Evolutionary conservation across 1,140 invertebrate species (phyloP).

Genomic region (Drosophila aff.): DNA sequence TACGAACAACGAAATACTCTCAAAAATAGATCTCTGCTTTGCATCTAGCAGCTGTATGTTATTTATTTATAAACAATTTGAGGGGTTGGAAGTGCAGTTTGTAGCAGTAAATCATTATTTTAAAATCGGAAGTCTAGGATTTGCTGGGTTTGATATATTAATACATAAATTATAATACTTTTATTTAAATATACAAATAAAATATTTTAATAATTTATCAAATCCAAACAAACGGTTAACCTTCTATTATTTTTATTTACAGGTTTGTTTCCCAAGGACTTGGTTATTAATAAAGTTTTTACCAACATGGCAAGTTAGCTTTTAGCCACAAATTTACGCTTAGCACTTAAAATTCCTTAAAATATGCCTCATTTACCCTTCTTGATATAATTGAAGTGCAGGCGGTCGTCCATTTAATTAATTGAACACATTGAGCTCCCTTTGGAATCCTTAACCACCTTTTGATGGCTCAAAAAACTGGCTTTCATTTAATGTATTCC

Average conservation of each 20-base stretch:
- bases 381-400: not conserved
- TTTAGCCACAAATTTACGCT: not conserved
- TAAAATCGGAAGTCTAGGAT: no score
- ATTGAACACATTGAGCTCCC: not conserved
- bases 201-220: not conserved
- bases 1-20: constrained; percentile 23
- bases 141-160: not conserved
- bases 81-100: constrained; percentile 19
- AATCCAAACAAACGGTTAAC: not conserved
- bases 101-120: constrained; percentile 4
- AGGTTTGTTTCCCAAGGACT: not conserved
- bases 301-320: not conserved
- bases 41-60: constrained; percentile 33
- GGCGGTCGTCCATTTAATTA: constrained; percentile 17
- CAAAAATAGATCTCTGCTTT: constrained; percentile 55
- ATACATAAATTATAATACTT: not conserved
- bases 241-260: not conserved
- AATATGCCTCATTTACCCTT: not conserved
- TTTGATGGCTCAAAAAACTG: constrained; percentile 2
- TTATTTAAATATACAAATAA: not conserved
- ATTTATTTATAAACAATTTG: constrained; percentile 50
- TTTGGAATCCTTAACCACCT: not conserved
- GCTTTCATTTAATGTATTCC: constrained; percentile 5
- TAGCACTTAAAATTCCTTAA: not conserved
- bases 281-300: not conserved